Evolutionary conservation across 2,797 vertebrate genomes (phyloP), one percentile per base, ranked within the genome.

Genomic region (Lutra lutra): DNA sequence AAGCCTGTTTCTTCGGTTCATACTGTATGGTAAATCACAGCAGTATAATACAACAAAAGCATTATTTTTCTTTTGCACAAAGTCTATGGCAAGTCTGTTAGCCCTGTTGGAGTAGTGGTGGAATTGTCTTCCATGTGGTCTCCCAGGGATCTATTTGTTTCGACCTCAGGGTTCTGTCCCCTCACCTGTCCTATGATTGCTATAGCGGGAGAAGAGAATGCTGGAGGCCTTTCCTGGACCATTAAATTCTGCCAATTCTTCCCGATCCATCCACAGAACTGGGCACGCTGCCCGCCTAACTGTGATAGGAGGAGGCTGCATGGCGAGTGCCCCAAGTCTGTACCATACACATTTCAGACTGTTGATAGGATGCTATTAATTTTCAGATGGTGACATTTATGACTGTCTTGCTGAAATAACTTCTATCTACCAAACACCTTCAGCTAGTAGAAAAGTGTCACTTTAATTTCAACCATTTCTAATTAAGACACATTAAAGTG

Each of bases 401-500:
- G 54, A 89, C 32, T 54, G 32, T 77, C 70, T 64, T 83, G 82
- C 51, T 90, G 91, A 93, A 78, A 62, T 92, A 64, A 38, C 56
- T 93, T 68, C 68, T 86, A 40, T 40, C 77, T 78, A 60, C n/a
- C 46, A 64, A 89, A 92, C 43, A 87, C 32, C 58, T 64, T 64
- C 21, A 77, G 40, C 56, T 80, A 72, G 27, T 73, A 80, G 89
- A 62, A 85, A 93, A 12, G 93, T 86, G 58, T 87, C 79, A 80
- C 80, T 84, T 97, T 97, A 46, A 91, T 97, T 1, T 0, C 66
- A 93, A 54, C 12, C 73, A 62, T 84, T 98, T 92, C 46, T 88
- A 51, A 87, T 89, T 62, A 96, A 85, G 64, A 66, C 64, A 27
- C 56, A 48, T 96, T 97, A 96, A 95, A 95, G 15, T 88, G 32